Evolutionary conservation across 2,797 vertebrate species (phyloP).

Genomic region (Chloroceryle inda): DNA sequence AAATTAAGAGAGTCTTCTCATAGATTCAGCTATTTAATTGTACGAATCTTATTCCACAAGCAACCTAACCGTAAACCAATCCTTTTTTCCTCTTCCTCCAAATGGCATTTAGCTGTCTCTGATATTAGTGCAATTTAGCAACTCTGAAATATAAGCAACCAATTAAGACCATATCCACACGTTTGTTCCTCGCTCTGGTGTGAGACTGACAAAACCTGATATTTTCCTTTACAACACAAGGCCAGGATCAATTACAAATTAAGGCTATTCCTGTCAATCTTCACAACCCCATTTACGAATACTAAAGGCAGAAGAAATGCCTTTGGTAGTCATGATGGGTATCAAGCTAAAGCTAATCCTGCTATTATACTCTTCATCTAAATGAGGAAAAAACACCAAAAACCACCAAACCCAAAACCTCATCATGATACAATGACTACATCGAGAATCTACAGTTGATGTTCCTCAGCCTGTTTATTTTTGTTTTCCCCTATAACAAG

Average conservation of each 20-base stretch:
- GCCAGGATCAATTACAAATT: conserved; percentile 52
- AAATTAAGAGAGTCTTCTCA: neutral
- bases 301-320: conserved; percentile 14
- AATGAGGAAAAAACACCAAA: neutral
- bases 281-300: neutral
- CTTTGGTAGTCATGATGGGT: neutral
- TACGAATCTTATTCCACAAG: neutral
- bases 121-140: conserved; percentile 63
- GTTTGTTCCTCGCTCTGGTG: conserved; percentile 56
- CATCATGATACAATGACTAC: rapidly evolving
- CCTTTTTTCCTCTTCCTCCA: neutral
- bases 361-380: neutral
- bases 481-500: neutral
- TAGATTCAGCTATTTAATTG: neutral
- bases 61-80: conserved; percentile 44
- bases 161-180: conserved; percentile 62
- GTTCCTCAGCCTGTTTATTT: neutral
- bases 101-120: conserved; percentile 56
- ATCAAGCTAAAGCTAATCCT: neutral
- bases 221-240: conserved; percentile 32
- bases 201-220: conserved; percentile 52
- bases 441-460: neutral
- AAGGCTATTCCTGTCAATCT: conserved; percentile 37
- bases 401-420: neutral
- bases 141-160: conserved; percentile 72